Evolutionary conservation across 2,113 vertebrate species (phyloP).

Genomic region (Vidua chalybeata): DNA sequence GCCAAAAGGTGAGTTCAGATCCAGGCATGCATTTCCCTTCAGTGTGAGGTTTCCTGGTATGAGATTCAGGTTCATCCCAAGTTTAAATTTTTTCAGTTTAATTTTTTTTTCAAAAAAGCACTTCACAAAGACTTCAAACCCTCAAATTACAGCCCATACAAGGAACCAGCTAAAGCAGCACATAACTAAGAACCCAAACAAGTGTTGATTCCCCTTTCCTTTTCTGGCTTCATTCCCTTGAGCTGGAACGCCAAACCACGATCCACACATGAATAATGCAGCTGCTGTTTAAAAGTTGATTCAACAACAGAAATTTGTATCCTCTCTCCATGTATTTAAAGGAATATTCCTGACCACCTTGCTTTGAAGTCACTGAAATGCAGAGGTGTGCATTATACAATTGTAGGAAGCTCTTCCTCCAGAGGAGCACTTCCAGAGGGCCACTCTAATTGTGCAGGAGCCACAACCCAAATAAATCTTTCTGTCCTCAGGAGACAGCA

Average conservation of each 20-base stretch:
- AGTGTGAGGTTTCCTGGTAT: neutral
- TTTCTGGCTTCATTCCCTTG: neutral
- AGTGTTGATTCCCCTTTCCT: neutral
- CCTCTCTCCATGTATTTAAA: neutral
- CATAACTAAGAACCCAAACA: neutral
- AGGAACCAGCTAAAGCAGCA: constrained; percentile 25
- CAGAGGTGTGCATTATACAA: neutral
- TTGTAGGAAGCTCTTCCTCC: constrained; percentile 28
- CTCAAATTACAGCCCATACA: constrained; percentile 19
- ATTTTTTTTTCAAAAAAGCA: neutral
- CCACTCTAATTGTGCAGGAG: neutral
- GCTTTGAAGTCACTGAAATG: constrained; percentile 29
- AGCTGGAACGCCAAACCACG: constrained; percentile 20
- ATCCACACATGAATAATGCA: constrained; percentile 34
- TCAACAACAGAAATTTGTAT: neutral
- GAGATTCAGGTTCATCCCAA: neutral
- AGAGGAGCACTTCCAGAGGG: constrained; percentile 21
- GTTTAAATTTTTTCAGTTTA: neutral
- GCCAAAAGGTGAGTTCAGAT: neutral
- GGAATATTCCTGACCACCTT: neutral
- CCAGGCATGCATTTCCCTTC: constrained; percentile 1
- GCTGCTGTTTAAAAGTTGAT: neutral
- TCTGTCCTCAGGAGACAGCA: constrained; percentile 3
- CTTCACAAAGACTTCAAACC: constrained; percentile 24
- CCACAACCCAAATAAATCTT: neutral